These are phyloP conservation scores for Rhopilema esculentum DNA, from an alignment of 30 jellyfish, hydroid and myxozoan genomes.

Conservation along the genomic window DNA sequence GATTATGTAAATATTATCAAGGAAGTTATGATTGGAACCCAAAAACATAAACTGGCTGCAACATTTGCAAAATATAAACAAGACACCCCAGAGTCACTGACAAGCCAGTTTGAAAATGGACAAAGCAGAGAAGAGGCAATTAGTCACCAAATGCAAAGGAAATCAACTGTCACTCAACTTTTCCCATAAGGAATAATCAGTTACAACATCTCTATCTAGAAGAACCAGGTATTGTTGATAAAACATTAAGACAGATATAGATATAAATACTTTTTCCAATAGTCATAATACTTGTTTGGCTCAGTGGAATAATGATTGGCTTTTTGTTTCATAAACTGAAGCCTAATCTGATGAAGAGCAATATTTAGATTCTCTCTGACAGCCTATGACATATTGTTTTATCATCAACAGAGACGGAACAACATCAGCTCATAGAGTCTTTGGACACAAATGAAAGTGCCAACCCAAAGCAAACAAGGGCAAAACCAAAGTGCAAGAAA, in stretches of 20 bases:
- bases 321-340: not conserved
- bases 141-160: not conserved
- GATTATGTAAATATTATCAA: not conserved
- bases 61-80: not conserved
- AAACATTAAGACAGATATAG: not conserved
- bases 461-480: not conserved
- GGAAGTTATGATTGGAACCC: not conserved
- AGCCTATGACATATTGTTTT: not conserved
- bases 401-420: not conserved
- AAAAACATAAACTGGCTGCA: not conserved
- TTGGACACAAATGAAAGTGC: not conserved
- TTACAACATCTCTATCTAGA: not conserved
- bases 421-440: not conserved
- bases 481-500: not conserved
- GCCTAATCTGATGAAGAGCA: not conserved
- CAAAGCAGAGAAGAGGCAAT: slow-evolving; percentile 16
- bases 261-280: not conserved
- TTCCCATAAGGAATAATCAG: not conserved
- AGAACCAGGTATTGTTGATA: not conserved
- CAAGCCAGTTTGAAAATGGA: slow-evolving; percentile 6
- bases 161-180: not conserved
- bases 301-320: slow-evolving; percentile 1
- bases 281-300: not conserved
- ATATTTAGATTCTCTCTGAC: not conserved
- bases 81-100: slow-evolving; percentile 30